Conservation (phyloP, 2,797 vertebrate species). For the Manis crassicaudata region DNA sequence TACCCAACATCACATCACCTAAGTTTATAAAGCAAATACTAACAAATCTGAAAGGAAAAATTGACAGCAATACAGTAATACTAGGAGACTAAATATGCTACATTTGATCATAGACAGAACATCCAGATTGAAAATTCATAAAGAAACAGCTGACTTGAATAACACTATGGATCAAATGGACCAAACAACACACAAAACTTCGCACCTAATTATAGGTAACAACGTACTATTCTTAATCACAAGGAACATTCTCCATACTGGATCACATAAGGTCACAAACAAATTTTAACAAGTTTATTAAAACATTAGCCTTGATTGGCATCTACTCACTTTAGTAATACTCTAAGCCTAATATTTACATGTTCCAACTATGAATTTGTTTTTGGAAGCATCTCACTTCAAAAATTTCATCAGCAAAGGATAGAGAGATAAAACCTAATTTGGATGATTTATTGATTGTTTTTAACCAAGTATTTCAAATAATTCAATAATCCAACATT, state of each 20-base stretch:
- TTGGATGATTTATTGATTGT: not conserved
- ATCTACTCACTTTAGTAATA: not conserved
- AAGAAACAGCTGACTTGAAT: not conserved
- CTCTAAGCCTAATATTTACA: not conserved
- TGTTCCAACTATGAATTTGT: not conserved
- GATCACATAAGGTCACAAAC: not conserved
- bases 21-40: not conserved
- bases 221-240: not conserved
- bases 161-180: not conserved
- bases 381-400: not conserved
- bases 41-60: not conserved
- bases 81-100: not conserved
- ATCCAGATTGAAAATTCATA: not conserved
- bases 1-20: not conserved
- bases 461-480: not conserved
- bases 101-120: not conserved
- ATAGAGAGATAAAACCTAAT: not conserved
- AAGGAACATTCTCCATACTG: not conserved
- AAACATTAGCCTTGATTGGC: not conserved
- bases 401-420: not conserved
- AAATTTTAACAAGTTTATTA: not conserved
- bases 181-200: not conserved
- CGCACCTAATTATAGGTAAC: not conserved
- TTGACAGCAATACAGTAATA: not conserved
- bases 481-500: not conserved